Evolutionary conservation across 2,888 invertebrate species (phyloP).

Genomic region (Megaustenia siamemsis): DNA sequence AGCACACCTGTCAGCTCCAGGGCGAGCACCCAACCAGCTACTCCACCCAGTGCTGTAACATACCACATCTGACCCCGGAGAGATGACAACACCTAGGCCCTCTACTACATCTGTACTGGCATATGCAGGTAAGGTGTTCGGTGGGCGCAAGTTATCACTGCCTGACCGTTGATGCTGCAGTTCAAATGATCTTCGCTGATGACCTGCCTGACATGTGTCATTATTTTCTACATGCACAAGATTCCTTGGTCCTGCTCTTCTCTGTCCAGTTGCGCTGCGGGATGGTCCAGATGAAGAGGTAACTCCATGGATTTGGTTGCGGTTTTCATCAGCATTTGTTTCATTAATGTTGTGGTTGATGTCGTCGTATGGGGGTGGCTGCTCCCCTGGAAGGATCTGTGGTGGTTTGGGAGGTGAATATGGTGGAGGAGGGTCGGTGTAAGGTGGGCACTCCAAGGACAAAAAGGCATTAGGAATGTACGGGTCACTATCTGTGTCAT

Average conservation of each 20-base stretch:
- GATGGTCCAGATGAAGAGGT: not conserved
- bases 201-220: not conserved
- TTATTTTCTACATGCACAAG: not conserved
- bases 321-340: constrained; percentile 30
- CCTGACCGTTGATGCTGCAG: not conserved
- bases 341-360: constrained; percentile 46
- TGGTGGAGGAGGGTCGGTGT: constrained; percentile 78
- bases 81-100: constrained; percentile 46
- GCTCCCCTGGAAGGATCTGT: constrained; percentile 69
- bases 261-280: not conserved
- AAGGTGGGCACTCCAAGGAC: constrained; percentile 76
- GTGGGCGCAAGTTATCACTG: not conserved
- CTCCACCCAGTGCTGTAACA: constrained; percentile 31
- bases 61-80: constrained; percentile 28
- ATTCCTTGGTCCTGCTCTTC: not conserved
- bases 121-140: constrained; percentile 41
- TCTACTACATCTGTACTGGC: constrained; percentile 50
- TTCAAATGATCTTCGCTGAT: constrained; percentile 2
- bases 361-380: constrained; percentile 76
- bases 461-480: constrained; percentile 73
- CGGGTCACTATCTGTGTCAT: constrained; percentile 73
- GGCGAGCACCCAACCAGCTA: not conserved
- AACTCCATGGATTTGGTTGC: constrained; percentile 23
- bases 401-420: constrained; percentile 78
- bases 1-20: not conserved